These are phyloP conservation scores for Microplitis demolitor DNA, from an alignment of 1,140 invertebrate species.

Conservation along the genomic window DNA sequence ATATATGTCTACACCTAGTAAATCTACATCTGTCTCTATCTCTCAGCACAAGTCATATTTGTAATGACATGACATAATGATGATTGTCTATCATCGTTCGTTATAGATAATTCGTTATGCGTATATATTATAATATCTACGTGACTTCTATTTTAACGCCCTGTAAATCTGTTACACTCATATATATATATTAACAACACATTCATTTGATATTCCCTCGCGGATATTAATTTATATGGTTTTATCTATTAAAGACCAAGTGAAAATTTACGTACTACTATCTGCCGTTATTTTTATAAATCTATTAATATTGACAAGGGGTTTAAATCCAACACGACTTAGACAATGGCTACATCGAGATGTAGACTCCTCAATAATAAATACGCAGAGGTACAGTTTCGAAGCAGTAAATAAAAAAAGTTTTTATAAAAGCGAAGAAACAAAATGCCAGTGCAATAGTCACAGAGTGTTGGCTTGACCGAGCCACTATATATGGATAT, in stretches of 20 bases:
- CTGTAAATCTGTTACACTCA: not conserved
- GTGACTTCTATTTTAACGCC: conserved; percentile 5
- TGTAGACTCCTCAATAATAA: no score
- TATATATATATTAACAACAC: not conserved
- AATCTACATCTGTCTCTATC: conserved; percentile 11
- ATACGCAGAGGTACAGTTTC: no score
- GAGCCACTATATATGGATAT: conserved; percentile 2
- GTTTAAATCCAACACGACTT: no score
- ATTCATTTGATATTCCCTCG: not conserved
- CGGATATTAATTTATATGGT: not conserved
- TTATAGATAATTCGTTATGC: conserved; percentile 23
- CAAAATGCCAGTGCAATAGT: not conserved
- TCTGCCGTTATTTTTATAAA: no score
- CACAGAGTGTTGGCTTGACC: not conserved
- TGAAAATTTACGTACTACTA: no score
- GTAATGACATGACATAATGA: conserved; percentile 42
- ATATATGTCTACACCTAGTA: not conserved
- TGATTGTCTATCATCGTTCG: conserved; percentile 41
- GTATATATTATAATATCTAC: not conserved
- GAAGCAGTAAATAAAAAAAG: not conserved
- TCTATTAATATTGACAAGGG: no score
- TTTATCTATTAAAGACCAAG: no score
- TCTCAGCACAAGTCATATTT: not conserved
- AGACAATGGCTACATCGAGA: no score
- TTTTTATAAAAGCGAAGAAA: not conserved